A percentile compares a stretch with the other conserved stretches of the same genome.
Conservation (phyloP, 2,113 vertebrate species). For the Trogon melanurus region DNA sequence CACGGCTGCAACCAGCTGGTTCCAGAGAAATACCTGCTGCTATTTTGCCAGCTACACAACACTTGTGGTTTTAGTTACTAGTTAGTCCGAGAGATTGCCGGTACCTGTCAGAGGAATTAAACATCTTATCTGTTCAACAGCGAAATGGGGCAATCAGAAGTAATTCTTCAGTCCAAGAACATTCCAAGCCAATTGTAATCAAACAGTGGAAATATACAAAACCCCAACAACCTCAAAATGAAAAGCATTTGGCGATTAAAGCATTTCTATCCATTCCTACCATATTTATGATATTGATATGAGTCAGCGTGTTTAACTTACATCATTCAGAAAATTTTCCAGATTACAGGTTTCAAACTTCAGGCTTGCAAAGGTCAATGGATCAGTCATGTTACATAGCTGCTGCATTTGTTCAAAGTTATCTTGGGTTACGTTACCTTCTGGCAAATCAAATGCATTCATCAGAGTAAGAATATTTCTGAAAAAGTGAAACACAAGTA, state of each 20-base stretch:
- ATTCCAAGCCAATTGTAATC: not conserved
- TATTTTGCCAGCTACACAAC: not conserved
- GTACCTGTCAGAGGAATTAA: not conserved
- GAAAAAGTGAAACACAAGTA: slow-evolving; percentile 16
- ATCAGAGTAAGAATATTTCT: slow-evolving; percentile 83
- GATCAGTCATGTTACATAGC: slow-evolving; percentile 47
- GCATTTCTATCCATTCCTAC: not conserved
- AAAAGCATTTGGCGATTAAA: not conserved
- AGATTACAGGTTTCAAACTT: slow-evolving; percentile 75
- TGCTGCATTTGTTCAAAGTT: slow-evolving; percentile 72
- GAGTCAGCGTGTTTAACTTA: slow-evolving; percentile 18
- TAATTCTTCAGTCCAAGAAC: not conserved
- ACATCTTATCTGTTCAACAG: not conserved
- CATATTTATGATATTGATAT: not conserved
- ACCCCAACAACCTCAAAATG: not conserved
- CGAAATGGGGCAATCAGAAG: not conserved
- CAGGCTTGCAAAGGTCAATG: not conserved
- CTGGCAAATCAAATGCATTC: slow-evolving; percentile 80
- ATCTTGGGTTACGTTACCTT: slow-evolving; percentile 74
- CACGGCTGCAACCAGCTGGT: not conserved
- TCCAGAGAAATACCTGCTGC: not conserved
- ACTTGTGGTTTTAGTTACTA: not conserved
- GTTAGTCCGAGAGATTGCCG: not conserved
- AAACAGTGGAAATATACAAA: not conserved
- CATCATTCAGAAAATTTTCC: slow-evolving; percentile 74